phyloP scores from a whole-genome alignment of 2,797 vertebrate genomes.

The Myotis pilosus region DNA sequence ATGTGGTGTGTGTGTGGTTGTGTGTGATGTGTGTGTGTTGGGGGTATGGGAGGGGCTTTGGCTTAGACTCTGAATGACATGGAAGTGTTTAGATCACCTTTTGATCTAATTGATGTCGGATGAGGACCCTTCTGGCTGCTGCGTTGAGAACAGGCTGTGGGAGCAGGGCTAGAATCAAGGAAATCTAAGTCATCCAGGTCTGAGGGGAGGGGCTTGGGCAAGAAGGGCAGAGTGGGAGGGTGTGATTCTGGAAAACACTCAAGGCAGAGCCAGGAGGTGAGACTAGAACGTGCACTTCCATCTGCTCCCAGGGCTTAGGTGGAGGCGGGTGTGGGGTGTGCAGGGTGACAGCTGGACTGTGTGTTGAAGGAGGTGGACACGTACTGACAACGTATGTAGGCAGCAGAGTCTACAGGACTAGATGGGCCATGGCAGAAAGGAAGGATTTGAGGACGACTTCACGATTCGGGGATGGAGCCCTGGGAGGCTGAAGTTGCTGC shows the following conservation, averaged over 20 bases:
- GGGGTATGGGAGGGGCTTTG: not conserved
- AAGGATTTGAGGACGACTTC: not conserved
- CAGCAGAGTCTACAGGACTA: not conserved
- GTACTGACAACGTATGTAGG: no score
- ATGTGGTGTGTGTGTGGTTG: not conserved
- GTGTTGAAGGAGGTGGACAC: no score
- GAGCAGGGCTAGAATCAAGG: not conserved
- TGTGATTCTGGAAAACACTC: not conserved
- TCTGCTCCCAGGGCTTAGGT: no score
- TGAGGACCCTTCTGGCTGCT: not conserved
- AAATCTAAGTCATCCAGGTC: not conserved
- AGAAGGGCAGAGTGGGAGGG: not conserved
- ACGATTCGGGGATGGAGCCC: not conserved
- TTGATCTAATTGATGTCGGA: not conserved
- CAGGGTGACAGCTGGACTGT: no score
- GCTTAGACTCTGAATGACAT: not conserved
- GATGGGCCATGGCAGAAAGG: not conserved
- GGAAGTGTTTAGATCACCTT: not conserved
- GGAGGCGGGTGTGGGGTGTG: no score
- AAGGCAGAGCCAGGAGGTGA: not conserved
- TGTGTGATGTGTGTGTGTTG: not conserved
- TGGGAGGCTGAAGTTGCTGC: not conserved
- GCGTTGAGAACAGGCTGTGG: not conserved
- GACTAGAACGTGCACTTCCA: no score
- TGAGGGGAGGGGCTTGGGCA: not conserved